phyloP scores from a whole-genome alignment of 2,888 invertebrate genomes.

The Fissipunctia ypsillon region DNA sequence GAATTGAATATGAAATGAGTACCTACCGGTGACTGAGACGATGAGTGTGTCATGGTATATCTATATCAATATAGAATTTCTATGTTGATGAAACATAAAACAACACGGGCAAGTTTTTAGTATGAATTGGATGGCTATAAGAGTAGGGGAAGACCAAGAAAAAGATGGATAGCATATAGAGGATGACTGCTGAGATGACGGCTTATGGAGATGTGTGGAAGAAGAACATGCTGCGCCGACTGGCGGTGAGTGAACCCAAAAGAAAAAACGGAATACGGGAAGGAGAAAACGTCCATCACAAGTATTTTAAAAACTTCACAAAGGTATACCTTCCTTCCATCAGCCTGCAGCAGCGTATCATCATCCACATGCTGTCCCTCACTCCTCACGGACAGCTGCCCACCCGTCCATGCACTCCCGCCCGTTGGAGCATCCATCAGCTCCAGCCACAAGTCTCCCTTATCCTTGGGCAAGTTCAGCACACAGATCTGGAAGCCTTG shows the following conservation, averaged over 20 bases:
- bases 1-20: no score
- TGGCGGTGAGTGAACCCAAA: background rate
- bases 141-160: background rate
- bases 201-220: background rate
- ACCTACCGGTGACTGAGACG: background rate
- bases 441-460: slow-evolving; percentile 86
- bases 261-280: background rate
- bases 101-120: background rate
- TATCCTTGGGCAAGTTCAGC: slow-evolving; percentile 87
- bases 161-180: background rate
- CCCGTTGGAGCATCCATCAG: slow-evolving; percentile 91
- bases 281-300: background rate
- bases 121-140: background rate
- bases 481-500: slow-evolving; percentile 94
- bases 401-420: slow-evolving; percentile 91
- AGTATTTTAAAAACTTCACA: background rate
- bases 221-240: background rate
- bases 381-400: slow-evolving; percentile 76
- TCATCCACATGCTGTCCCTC: slow-evolving; percentile 79
- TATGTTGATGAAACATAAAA: background rate
- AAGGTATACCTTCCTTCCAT: slow-evolving; percentile 76
- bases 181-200: background rate
- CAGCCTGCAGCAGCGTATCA: slow-evolving; percentile 73
- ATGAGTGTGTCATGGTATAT: background rate
- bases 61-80: background rate